Evolutionary conservation across 2,797 vertebrate genomes (phyloP), one percentile per base, ranked within the genome.

Genomic region (Antennarius maculatus): DNA sequence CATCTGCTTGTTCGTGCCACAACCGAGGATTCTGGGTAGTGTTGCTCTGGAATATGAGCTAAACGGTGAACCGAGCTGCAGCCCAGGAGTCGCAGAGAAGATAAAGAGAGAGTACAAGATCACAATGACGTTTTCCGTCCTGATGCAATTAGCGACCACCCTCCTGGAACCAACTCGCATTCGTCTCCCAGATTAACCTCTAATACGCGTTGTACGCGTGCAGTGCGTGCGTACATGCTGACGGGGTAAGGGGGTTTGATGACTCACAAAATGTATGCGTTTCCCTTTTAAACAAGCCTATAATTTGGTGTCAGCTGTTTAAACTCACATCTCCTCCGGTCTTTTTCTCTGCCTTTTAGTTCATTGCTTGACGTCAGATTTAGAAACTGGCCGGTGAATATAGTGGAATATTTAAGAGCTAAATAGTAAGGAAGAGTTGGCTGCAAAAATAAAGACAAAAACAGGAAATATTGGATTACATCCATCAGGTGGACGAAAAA

Each of bases 271-370:
- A 43, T 15, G 13, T 42, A 17, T 56, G 74, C 69, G 66, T 67
- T 78, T 73, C 70, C 53, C 58, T 29, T 54, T 57, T 72, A 84
- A 77, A 79, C 54, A 81, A 83, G 78, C 63, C 69, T 59, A 57
- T 77, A 65, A 84, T 88, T 84, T 84, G 61, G 74, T 71, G 71
- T 83, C 86, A 61, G 81, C 78, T 82, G 79, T 67, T 61, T 45
- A 67, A 69, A 60, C 50, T 16, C 64, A 81, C 67, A 63, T 23
- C 23, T 23, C 23, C 23, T 23, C 23, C 1, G 2, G 23, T 23
- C 23, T 42, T 16, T 14, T 41, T 41, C 18, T 13, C 31, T 14
- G 34, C 39, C 34, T 13, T 55, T 55, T 34, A 23, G 34, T 34
- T 55, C 34, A 14, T 2, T 41, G 34, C 39, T 39, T 54, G 16